Percentiles rank a stretch among this genome's conserved stretches.
Evolutionary conservation across 2,888 invertebrate genomes (phyloP).

Genomic region (Pollenia amentaria): DNA sequence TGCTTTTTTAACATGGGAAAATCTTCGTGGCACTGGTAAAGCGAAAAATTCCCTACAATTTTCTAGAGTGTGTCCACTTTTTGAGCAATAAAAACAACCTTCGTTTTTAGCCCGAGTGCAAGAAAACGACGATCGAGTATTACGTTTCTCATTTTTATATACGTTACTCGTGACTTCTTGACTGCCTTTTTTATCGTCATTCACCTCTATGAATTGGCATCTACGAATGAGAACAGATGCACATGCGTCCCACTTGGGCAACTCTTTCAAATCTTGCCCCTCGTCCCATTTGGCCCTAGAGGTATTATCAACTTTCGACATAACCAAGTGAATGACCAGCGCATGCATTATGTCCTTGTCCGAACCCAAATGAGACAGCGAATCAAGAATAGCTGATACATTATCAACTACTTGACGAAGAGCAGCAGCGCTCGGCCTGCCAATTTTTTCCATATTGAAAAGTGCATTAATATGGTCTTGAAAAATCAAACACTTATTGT

Average conservation of each 20-base stretch:
- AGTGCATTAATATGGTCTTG: too few relatives aligned
- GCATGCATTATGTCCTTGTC: slow-evolving; percentile 3
- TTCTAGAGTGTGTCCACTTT: background rate
- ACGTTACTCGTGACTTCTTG: background rate
- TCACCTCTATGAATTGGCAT: slow-evolving; percentile 20
- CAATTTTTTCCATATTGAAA: too few relatives aligned
- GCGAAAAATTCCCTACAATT: background rate
- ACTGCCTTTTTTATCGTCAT: background rate
- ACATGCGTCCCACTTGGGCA: slow-evolving; percentile 10
- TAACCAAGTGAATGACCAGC: slow-evolving; percentile 4
- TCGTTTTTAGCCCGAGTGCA: background rate
- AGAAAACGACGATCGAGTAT: background rate
- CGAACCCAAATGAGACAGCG: too few relatives aligned
- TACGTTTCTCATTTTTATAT: background rate
- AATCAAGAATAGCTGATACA: too few relatives aligned
- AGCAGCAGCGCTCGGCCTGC: too few relatives aligned
- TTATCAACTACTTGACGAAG: too few relatives aligned
- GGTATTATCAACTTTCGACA: slow-evolving; percentile 19
- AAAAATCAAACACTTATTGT: too few relatives aligned
- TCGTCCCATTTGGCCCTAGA: too few relatives aligned
- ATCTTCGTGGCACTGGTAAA: background rate
- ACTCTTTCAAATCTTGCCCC: background rate
- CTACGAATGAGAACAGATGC: background rate
- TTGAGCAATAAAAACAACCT: slow-evolving; percentile 7
- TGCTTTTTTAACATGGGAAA: background rate